Conservation (phyloP, 1,140 invertebrate genomes). For the Eueides isabella region DNA sequence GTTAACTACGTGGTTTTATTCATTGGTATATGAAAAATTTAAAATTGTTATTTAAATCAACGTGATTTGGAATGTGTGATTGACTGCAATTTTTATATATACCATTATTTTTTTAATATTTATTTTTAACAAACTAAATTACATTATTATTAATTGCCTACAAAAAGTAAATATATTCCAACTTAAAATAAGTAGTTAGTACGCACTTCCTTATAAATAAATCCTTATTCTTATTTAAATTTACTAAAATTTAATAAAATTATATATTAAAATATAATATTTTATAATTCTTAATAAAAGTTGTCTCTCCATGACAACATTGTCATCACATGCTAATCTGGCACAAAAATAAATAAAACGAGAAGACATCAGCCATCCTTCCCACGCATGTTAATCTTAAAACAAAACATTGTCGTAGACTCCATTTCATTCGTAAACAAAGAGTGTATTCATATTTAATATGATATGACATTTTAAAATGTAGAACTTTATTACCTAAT, state of each 20-base stretch:
- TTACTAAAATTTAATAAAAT: background rate
- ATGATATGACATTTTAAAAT: background rate
- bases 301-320: slow-evolving; percentile 2
- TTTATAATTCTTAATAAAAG: slow-evolving; percentile 1
- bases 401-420: slow-evolving; percentile 16
- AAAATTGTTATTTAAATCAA: slow-evolving; percentile 26
- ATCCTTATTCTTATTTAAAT: too few relatives aligned
- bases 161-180: too few relatives aligned
- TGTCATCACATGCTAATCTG: slow-evolving; percentile 17
- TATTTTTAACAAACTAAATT: background rate
- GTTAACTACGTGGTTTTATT: slow-evolving; percentile 35
- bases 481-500: background rate
- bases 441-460: slow-evolving; percentile 9
- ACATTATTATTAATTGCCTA: background rate
- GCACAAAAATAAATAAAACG: slow-evolving; percentile 20
- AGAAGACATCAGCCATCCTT: slow-evolving; percentile 17
- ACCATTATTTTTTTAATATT: background rate
- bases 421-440: slow-evolving; percentile 17
- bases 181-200: too few relatives aligned
- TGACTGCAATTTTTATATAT: background rate
- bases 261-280: slow-evolving; percentile 1
- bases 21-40: slow-evolving; percentile 10
- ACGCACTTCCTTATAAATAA: too few relatives aligned
- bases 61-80: background rate
- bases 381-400: slow-evolving; percentile 12